Base-by-base conservation (phyloP, 2,113 vertebrate genomes). In the Melozone crissalis region DNA sequence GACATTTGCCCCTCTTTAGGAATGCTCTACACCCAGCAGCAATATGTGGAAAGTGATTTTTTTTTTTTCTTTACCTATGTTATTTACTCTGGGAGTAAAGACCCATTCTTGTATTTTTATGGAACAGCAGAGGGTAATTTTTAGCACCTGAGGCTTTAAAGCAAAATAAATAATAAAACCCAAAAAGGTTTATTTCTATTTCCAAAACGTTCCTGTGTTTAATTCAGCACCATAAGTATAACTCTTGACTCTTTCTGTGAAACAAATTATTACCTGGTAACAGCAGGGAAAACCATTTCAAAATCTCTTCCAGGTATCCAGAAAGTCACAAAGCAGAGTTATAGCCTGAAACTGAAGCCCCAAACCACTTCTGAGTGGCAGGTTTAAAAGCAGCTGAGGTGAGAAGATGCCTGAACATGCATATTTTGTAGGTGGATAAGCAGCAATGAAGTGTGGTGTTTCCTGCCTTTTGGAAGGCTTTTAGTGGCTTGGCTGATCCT, bases 391-490 rank as follows among this genome's bases (percentile, higher is more conserved):
- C 37, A 62, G 62, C 33, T 89, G 93, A 66, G 89, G 63, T 91
- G 67, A 73, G 74, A 87, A 87, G 91, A 66, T 58, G 87, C 87
- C 95, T 91, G 94, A 93, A 91, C 75, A 59, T 22, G 71, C 21
- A 21, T 44, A 73, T 93, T 94, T 92, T 73, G 87, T 73, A 93
- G 74, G 74, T 93, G 87, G 62, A 85, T 85, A 81, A 91, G 84
- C 63, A 85, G 93, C 78, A 69, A 43, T 10, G 6, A 76, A 94
- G 41, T 65, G 55, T 91, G 74, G 69, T 1, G 3, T 76, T 87
- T 89, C 62, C 74, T 95, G 93, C 78, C 77, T 87, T 87, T 54
- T 8, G 17, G 69, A 90, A 47, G 51, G 59, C 17, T 87, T 90
- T 86, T 28, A 75, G 65, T 76, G 90, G 22, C 21, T 16, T 94